These are phyloP conservation scores for Netelia virgata DNA, from an alignment of 2,888 invertebrate genomes.

Conservation along the genomic window DNA sequence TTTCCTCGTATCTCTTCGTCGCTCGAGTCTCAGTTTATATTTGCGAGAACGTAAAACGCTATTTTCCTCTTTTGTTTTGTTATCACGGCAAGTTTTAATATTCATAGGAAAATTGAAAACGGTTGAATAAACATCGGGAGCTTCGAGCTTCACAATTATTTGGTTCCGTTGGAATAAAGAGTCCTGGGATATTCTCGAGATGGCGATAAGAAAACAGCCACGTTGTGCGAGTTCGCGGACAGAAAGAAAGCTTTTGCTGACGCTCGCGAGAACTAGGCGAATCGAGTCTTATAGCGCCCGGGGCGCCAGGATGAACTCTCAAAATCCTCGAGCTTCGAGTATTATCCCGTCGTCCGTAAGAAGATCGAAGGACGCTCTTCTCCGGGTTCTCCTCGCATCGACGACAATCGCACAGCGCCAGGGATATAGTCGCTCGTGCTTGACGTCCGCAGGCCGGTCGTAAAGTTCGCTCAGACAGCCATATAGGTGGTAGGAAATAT, in stretches of 20 bases:
- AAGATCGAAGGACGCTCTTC: constrained; percentile 16
- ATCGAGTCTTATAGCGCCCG: not conserved
- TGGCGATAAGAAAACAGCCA: constrained; percentile 2
- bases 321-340: constrained; percentile 15
- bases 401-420: constrained; percentile 23
- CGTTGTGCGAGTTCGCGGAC: constrained; percentile 8
- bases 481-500: constrained; percentile 5
- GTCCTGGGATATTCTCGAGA: not conserved
- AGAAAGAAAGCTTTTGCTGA: constrained; percentile 39
- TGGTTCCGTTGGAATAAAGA: not conserved
- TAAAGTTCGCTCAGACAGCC: constrained; percentile 48
- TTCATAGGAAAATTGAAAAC: not conserved
- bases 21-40: constrained; percentile 16
- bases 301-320: constrained; percentile 9
- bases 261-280: constrained; percentile 4
- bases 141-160: too few species aligned
- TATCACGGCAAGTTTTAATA: constrained; percentile 5
- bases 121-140: too few species aligned
- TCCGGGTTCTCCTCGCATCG: constrained; percentile 20
- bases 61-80: not conserved
- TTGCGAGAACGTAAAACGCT: not conserved
- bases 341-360: constrained; percentile 19
- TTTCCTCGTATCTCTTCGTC: not conserved
- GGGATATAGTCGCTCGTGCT: constrained; percentile 16
- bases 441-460: constrained; percentile 37